phyloP scores from a whole-genome alignment of 2,113 vertebrate genomes.

The Gracilinanus agilis region DNA sequence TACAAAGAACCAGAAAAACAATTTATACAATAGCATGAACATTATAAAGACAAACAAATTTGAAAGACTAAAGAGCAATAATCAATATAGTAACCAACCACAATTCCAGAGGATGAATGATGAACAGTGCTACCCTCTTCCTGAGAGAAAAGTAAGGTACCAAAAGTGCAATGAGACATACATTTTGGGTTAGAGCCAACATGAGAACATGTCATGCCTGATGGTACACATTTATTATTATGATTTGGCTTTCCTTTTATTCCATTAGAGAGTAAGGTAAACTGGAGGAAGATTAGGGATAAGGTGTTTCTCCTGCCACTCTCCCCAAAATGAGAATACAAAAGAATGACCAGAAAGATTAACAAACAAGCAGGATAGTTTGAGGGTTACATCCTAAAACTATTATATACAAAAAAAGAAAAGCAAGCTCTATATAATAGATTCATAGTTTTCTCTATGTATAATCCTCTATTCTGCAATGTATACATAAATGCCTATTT shows the following conservation, averaged over 20 bases:
- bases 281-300: background rate
- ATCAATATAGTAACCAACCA: background rate
- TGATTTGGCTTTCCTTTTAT: background rate
- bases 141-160: background rate
- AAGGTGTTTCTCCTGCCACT: background rate
- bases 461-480: background rate
- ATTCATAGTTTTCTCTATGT: background rate
- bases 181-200: background rate
- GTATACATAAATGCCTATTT: background rate
- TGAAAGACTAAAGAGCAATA: background rate
- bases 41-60: background rate
- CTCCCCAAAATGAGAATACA: background rate
- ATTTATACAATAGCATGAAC: background rate
- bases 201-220: background rate
- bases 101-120: background rate
- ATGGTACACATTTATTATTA: background rate
- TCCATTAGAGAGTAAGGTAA: background rate
- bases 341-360: background rate
- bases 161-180: background rate
- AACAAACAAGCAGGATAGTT: background rate
- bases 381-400: background rate
- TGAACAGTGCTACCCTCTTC: background rate
- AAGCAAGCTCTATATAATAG: background rate
- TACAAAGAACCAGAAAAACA: background rate
- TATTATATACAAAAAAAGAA: background rate